Conservation (phyloP, 2,888 invertebrate genomes). For the Altica lythri region DNA sequence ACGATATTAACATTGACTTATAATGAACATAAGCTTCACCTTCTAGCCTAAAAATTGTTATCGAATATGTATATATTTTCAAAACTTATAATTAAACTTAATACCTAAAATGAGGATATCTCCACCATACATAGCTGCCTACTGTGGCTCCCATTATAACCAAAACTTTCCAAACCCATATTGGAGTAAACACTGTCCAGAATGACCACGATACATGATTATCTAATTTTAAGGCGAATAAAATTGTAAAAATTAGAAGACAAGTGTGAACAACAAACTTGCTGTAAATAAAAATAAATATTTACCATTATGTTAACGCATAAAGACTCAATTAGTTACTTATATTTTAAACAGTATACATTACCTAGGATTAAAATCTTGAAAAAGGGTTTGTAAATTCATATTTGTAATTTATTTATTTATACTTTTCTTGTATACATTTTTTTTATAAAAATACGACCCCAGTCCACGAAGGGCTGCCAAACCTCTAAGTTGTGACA, state of each 20-base stretch:
- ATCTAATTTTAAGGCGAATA: constrained; percentile 90
- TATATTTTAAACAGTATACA: neutral
- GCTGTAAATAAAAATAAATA: constrained; percentile 64
- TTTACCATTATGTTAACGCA: neutral
- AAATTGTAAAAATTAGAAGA: constrained; percentile 85
- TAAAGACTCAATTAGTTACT: constrained; percentile 6
- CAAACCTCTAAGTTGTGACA: constrained; percentile 8
- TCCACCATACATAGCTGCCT: constrained; percentile 95
- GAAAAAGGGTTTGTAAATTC: constrained; percentile 87
- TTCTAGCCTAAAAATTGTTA: constrained; percentile 71
- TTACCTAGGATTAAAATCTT: constrained; percentile 92
- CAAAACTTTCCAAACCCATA: constrained; percentile 97
- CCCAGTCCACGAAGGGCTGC: too few species aligned
- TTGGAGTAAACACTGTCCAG: constrained; percentile 94
- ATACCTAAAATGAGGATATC: constrained; percentile 92
- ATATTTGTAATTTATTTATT: constrained; percentile 58
- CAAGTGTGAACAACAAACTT: constrained; percentile 97
- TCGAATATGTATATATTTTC: neutral
- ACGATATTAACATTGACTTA: constrained; percentile 96
- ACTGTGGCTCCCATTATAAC: constrained; percentile 89
- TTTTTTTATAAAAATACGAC: constrained; percentile 16
- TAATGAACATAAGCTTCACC: constrained; percentile 97
- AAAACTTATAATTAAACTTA: constrained; percentile 25
- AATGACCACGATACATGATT: constrained; percentile 89
- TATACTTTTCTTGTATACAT: constrained; percentile 27